Conservation (phyloP, 2,797 vertebrate species). For the Oryzias sinensis region DNA sequence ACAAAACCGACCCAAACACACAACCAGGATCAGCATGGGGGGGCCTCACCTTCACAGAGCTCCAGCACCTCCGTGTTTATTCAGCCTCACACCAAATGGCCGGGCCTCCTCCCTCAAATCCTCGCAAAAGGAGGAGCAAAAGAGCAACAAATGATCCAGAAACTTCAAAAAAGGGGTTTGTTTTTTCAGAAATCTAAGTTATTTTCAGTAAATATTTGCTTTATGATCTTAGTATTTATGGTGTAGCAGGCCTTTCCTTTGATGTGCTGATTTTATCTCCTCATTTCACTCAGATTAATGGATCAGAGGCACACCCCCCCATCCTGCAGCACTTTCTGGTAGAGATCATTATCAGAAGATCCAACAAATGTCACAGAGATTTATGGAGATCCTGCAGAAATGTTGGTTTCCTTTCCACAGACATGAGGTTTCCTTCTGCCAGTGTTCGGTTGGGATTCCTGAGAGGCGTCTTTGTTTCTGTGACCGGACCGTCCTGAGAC, state of each 20-base stretch:
- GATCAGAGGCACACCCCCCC: slow-evolving; percentile 16
- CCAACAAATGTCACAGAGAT: slow-evolving; percentile 23
- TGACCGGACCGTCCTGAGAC: no score
- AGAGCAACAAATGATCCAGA: neutral
- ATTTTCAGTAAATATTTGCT: no score
- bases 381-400: slow-evolving; percentile 25
- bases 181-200: no score
- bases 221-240: neutral
- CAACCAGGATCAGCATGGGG: slow-evolving; percentile 74
- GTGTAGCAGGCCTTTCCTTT: slow-evolving; percentile 45
- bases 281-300: slow-evolving; percentile 59
- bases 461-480: no score
- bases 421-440: slow-evolving; percentile 46
- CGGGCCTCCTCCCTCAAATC: slow-evolving; percentile 28
- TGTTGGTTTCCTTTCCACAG: slow-evolving; percentile 12
- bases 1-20: slow-evolving; percentile 72
- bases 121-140: neutral
- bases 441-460: neutral
- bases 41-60: slow-evolving; percentile 49
- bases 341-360: slow-evolving; percentile 33
- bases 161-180: no score
- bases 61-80: slow-evolving; percentile 78
- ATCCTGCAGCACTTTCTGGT: slow-evolving; percentile 39
- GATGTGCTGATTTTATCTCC: slow-evolving; percentile 66
- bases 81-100: slow-evolving; percentile 78